Evolutionary conservation across 2,888 invertebrate species (phyloP), one percentile per base, ranked within the genome.

Genomic region (Allygus modestus): DNA sequence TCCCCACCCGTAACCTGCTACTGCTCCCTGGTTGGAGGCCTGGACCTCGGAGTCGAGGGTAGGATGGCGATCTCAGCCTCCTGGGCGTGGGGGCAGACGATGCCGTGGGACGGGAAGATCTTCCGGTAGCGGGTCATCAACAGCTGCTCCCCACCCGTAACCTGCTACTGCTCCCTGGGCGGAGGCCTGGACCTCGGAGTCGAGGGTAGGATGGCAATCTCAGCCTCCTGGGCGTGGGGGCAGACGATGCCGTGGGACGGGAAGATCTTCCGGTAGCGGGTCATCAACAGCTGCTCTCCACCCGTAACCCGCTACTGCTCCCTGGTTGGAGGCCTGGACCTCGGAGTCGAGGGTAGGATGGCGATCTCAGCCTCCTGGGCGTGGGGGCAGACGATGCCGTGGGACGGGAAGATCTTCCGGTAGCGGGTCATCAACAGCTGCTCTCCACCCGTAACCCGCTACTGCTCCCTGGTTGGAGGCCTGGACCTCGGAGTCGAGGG

Each of bases 231-330:
- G 0, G 17, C 26, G 51, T 65, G 23, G 20, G 73, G 71, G 33
- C 83, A 83, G 0, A 83, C 73, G 20, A 83, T 33, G 12, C 73
- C 83, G 12, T 83, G 87, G 12, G 85, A 54, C 28, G 85, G 83
- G 79, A 87, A 87, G 20, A 87, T 79, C 7, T 75, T 84, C 26
- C 85, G 84, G 81, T 87, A 87, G 15, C 86, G 84, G 73, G 84
- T 82, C 9, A 51, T 82, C 5, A 88, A 83, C n/a, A n/a, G n/a
- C n/a, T n/a, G n/a, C n/a, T n/a, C n/a, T n/a, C n/a, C n/a, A n/a
- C n/a, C n/a, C n/a, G n/a, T n/a, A n/a, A n/a, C n/a, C n/a, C n/a
- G 9, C n/a, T 69, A 37, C 43, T 77, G 71, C 31, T 73, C 83
- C 51, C 73, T 83, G 51, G 83, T 83, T 23, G 83, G 83, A 0